Evolutionary conservation across 2,888 invertebrate genomes (phyloP), one percentile per base, ranked within the genome.

Genomic region (Athalia circularis): DNA sequence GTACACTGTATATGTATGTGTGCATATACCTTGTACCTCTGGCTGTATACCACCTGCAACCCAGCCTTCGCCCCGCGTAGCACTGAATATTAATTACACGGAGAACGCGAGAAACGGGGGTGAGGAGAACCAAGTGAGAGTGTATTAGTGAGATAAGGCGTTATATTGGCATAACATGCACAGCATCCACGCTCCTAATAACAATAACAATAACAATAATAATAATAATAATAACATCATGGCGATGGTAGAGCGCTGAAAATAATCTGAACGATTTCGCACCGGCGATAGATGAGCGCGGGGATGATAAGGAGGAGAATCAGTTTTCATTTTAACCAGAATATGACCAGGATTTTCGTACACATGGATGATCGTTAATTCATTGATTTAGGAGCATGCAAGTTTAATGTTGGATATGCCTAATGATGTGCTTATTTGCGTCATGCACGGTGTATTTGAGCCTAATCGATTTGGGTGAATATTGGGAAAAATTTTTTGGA

Each of bases 71-170:
- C 48, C 48, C 7, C n/a, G 13, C 59, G 29, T 29, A 13, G 11
- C 5, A 52, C 45, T 72, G 72, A 72, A 72, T 72, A 72, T 72
- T 72, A 72, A 59, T 45, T 59, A 72, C 57, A 15, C 43, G 47
- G 9, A 11, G 43, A 57, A 15, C 7, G 13, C 5, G 5, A n/a
- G 48, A n/a, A n/a, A n/a, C 7, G 11, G 45, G 54, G 11, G 54
- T 7, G 54, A 11, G n/a, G 54, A 54, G 54, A 4, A 54, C 29
- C 29, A 29, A 62, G 15, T 8, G n/a, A 47, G 45, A 6, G 3
- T 52, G 29, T 15, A 67, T 15, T 15, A n/a, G 15, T 72, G 13
- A 29, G 72, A 72, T 72, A 72, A 59, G 7, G 59, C 47, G 57
- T 29, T 29, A 29, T 29, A 29, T 29, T 29, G 29, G 29, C 29